A percentile compares a stretch with the other conserved stretches of the same genome.
Evolutionary conservation across 2,888 invertebrate species (phyloP).

Genomic region (Drosophila anomalipes): DNA sequence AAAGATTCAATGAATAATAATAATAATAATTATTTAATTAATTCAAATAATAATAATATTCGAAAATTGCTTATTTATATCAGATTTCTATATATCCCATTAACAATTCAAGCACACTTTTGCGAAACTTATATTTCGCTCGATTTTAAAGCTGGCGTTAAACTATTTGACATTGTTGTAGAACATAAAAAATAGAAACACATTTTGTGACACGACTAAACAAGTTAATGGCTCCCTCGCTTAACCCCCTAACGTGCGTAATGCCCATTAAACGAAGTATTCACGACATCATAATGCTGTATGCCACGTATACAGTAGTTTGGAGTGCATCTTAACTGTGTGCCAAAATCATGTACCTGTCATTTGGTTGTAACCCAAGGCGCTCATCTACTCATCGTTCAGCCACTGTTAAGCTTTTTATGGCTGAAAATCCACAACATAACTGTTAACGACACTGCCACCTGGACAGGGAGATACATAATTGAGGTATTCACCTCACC

Average conservation of each 20-base stretch:
- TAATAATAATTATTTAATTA: neutral
- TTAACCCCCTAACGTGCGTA: slow-evolving; percentile 11
- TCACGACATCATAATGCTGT: slow-evolving; percentile 14
- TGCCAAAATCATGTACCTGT: slow-evolving; percentile 14
- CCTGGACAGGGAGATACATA: slow-evolving; percentile 35
- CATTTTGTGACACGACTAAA: slow-evolving; percentile 6
- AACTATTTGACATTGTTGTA: slow-evolving; percentile 2
- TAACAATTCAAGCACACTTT: neutral
- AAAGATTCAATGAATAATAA: neutral
- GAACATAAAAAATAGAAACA: neutral
- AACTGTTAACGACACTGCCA: slow-evolving; percentile 44
- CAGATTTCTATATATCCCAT: neutral
- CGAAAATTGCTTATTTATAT: neutral
- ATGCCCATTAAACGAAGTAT: slow-evolving; percentile 21
- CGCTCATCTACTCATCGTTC: slow-evolving; percentile 44
- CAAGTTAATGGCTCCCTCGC: slow-evolving; percentile 14
- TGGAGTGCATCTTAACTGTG: slow-evolving; percentile 12
- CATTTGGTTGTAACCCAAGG: slow-evolving; percentile 33
- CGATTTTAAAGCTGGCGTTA: neutral
- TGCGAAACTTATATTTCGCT: neutral
- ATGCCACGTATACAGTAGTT: slow-evolving; percentile 5
- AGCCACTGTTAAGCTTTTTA: slow-evolving; percentile 45
- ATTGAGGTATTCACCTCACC: slow-evolving; percentile 36
- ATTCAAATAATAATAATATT: neutral
- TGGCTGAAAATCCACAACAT: slow-evolving; percentile 31